Conservation (phyloP, 2,113 vertebrate species). For the Sinocyclocheilus grahami region DNA sequence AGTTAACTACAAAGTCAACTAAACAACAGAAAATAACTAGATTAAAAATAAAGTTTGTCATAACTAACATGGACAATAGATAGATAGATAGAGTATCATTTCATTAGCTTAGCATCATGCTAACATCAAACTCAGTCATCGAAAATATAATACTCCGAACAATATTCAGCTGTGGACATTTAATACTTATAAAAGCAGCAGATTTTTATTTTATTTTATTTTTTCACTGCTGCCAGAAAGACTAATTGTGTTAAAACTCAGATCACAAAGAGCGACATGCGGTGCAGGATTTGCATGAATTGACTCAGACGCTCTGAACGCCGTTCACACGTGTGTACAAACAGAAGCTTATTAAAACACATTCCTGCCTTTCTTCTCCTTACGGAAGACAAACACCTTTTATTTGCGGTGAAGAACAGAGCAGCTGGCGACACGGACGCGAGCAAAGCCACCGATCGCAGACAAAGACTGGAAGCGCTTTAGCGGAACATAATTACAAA, state of each 20-base stretch:
- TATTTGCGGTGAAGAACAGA: not conserved
- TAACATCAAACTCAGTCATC: not conserved
- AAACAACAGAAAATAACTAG: no score
- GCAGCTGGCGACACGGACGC: not conserved
- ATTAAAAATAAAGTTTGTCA: no score
- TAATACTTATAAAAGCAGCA: no score
- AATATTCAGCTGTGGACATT: not conserved
- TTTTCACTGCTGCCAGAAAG: not conserved
- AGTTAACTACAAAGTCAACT: not conserved
- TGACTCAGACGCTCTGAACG: not conserved
- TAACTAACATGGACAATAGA: no score
- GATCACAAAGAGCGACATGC: not conserved
- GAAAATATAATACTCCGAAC: no score
- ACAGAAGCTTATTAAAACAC: constrained; percentile 11
- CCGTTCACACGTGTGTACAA: not conserved
- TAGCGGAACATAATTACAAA: constrained; percentile 2
- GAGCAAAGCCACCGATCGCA: constrained; percentile 10
- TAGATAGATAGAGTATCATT: not conserved
- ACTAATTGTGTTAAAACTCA: not conserved
- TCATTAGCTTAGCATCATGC: not conserved
- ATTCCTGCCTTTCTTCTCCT: not conserved
- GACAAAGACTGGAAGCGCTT: constrained; percentile 6
- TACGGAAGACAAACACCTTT: not conserved
- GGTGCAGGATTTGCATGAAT: not conserved
- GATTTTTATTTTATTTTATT: no score